A percentile compares a stretch with the other conserved stretches of the same genome.
phyloP scores from a whole-genome alignment of 2,888 invertebrate species.

The Polymixis lichenea region DNA sequence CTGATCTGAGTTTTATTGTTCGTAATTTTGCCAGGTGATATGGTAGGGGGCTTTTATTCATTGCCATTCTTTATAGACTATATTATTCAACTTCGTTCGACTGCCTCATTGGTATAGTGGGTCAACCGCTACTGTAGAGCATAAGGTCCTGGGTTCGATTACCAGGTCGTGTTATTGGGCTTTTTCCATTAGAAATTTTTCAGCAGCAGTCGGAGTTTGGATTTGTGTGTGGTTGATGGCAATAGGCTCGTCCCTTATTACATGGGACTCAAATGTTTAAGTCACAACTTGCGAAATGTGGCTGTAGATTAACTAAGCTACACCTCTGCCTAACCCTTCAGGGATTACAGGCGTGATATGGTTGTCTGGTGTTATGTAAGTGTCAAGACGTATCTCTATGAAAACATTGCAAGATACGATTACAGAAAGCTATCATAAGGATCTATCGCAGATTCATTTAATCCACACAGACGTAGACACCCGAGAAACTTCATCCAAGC shows the following conservation, averaged over 20 bases:
- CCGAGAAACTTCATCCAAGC: slow-evolving; percentile 31
- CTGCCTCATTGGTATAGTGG: neutral
- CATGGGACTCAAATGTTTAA: neutral
- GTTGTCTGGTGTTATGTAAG: slow-evolving; percentile 5
- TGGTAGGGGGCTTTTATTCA: neutral
- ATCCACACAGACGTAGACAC: slow-evolving; percentile 3
- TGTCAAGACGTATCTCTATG: neutral
- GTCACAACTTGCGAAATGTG: neutral
- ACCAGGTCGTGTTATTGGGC: neutral
- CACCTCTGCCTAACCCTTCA: neutral
- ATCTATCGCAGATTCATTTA: slow-evolving; percentile 14
- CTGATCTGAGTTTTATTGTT: neutral
- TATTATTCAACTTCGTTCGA: neutral
- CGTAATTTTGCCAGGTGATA: neutral
- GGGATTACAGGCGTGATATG: neutral
- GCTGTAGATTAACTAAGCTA: neutral
- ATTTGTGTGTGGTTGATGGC: too few relatives aligned
- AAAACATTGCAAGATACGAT: slow-evolving; percentile 12
- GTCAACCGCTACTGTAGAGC: neutral
- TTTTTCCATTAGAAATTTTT: neutral
- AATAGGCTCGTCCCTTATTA: neutral
- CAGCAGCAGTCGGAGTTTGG: too few relatives aligned
- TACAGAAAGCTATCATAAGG: slow-evolving; percentile 7
- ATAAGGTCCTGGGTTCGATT: too few relatives aligned
- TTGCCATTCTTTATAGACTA: neutral